A percentile compares a stretch with the other conserved stretches of the same genome.
phyloP scores from a whole-genome alignment of 1,140 invertebrate genomes.

The Zaprionus camerounensis region DNA sequence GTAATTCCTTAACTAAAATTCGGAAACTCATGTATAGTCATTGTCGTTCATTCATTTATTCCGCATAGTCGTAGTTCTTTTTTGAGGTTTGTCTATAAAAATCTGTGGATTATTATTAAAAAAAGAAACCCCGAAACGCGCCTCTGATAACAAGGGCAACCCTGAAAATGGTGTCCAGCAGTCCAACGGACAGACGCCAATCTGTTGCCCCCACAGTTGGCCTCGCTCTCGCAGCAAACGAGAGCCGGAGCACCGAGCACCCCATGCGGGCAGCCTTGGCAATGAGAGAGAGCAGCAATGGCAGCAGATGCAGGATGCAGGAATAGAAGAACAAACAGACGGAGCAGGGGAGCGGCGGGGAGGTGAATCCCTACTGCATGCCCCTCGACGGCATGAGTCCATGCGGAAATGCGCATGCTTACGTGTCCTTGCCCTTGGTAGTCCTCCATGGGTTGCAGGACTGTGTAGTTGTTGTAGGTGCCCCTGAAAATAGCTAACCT shows the following conservation, averaged over 20 bases:
- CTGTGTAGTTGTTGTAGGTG: slow-evolving; percentile 48
- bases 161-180: background rate
- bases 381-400: background rate
- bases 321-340: background rate
- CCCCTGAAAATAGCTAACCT: slow-evolving; percentile 80
- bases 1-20: too few relatives aligned
- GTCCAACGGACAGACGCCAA: background rate
- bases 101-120: background rate
- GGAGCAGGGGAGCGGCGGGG: background rate
- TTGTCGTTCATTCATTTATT: too few relatives aligned
- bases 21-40: too few relatives aligned
- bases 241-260: background rate
- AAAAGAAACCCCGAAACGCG: background rate
- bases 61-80: too few relatives aligned
- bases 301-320: background rate
- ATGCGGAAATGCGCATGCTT: slow-evolving; percentile 82
- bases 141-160: slow-evolving; percentile 4
- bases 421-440: slow-evolving; percentile 82
- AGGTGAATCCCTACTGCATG: background rate
- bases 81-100: background rate
- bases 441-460: slow-evolving; percentile 31
- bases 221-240: background rate
- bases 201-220: background rate
- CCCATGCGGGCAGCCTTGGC: background rate
- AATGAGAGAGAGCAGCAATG: background rate